Conservation (phyloP, 2,888 invertebrate species). For the Stenotaenia linearis region DNA sequence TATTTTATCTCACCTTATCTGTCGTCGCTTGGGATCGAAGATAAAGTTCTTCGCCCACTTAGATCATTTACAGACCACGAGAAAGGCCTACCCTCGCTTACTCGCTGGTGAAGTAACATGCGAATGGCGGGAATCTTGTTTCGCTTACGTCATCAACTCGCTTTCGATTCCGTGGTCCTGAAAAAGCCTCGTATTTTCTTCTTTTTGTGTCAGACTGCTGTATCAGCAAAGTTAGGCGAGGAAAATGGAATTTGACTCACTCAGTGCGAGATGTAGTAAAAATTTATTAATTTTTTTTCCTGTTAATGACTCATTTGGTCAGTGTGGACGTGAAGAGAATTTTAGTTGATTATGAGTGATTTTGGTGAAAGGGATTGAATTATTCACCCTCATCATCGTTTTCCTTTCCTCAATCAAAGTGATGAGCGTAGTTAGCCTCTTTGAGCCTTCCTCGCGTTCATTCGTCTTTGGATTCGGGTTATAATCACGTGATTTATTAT, state of each 20-base stretch:
- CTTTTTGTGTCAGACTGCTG: no score
- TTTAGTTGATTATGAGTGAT: neutral
- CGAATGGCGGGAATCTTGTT: conserved; percentile 9
- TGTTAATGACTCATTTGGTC: neutral
- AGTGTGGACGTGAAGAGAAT: neutral
- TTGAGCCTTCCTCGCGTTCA: neutral
- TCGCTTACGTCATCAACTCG: neutral
- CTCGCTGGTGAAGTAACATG: neutral
- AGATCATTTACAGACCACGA: neutral
- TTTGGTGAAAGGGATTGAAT: neutral
- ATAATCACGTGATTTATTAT: neutral
- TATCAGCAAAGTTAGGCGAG: neutral
- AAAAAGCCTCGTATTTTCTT: neutral
- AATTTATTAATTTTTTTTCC: neutral
- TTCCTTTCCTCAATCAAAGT: no score
- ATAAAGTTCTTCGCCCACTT: neutral
- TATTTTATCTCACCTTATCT: conserved; percentile 9
- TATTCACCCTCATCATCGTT: neutral
- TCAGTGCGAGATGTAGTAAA: neutral
- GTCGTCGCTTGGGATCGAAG: conserved; percentile 1
- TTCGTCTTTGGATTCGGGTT: neutral
- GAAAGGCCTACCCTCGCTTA: neutral
- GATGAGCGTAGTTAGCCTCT: neutral
- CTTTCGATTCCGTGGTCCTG: neutral
- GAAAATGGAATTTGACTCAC: neutral